Percentiles rank a stretch among this genome's conserved stretches.
Evolutionary conservation across 2,797 vertebrate species (phyloP).

Genomic region (Hirundo rustica): DNA sequence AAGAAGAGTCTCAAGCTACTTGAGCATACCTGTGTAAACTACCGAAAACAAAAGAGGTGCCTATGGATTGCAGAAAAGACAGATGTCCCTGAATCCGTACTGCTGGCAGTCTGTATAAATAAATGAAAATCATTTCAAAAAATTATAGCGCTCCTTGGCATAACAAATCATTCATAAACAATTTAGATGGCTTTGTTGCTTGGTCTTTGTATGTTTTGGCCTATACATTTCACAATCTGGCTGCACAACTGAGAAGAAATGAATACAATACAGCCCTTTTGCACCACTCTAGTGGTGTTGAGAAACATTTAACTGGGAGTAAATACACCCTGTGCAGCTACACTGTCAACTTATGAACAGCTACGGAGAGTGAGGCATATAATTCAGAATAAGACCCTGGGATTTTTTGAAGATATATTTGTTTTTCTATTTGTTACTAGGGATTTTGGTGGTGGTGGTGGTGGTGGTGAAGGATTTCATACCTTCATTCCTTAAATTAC

Average conservation of each 20-base stretch:
- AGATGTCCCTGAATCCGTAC: background rate
- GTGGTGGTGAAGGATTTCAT: background rate
- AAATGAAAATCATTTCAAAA: background rate
- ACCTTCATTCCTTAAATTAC: background rate
- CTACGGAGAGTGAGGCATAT: background rate
- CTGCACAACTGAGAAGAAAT: background rate
- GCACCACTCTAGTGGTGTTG: background rate
- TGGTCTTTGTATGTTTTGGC: background rate
- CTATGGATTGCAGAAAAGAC: background rate
- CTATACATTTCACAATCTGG: background rate
- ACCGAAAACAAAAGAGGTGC: background rate
- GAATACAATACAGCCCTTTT: background rate
- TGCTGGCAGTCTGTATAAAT: background rate
- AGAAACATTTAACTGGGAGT: background rate
- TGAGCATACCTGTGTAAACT: background rate
- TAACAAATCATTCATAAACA: background rate
- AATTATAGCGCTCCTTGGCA: background rate
- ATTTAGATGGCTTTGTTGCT: background rate
- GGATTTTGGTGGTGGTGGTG: background rate
- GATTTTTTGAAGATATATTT: background rate
- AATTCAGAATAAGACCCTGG: background rate
- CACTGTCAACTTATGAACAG: background rate
- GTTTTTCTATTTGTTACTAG: background rate
- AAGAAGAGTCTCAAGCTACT: background rate
- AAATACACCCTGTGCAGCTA: background rate